These are phyloP conservation scores for Caenorhabditis brenneri DNA, from an alignment of 1,140 invertebrate species.

Conservation along the genomic window DNA sequence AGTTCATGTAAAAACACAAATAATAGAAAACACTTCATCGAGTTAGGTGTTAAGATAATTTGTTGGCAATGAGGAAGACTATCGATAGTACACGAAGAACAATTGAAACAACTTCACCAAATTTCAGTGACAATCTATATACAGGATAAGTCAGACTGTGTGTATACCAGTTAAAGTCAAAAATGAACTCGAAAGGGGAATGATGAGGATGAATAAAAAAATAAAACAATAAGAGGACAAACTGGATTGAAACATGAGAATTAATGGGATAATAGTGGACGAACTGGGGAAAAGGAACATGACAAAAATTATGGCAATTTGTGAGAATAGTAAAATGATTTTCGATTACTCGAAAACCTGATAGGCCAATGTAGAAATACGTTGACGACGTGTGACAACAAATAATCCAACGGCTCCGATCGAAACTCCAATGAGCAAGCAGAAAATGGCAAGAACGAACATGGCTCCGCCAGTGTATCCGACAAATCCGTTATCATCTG, in stretches of 20 bases:
- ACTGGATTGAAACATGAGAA: neutral
- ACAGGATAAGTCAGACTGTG: neutral
- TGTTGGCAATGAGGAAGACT: neutral
- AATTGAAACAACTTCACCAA: neutral
- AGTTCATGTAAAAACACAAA: neutral
- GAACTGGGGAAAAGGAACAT: neutral
- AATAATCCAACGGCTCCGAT: conserved; percentile 49
- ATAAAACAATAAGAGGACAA: too few relatives aligned
- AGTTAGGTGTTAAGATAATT: neutral
- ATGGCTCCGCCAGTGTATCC: conserved; percentile 57
- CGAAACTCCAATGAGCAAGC: conserved; percentile 48
- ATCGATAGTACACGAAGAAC: neutral
- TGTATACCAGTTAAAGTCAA: conserved; percentile 1
- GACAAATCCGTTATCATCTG: conserved; percentile 6
- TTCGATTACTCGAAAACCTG: conserved; percentile 56
- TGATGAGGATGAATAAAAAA: too few relatives aligned
- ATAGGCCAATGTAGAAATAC: conserved; percentile 54
- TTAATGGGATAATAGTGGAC: neutral
- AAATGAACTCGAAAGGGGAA: neutral
- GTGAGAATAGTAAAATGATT: neutral
- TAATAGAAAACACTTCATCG: neutral
- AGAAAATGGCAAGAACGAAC: conserved; percentile 57
- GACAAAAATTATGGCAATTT: neutral
- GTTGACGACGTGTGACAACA: conserved; percentile 36
- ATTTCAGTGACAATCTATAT: neutral